Evolutionary conservation across 2,113 vertebrate species (phyloP).

Genomic region (Ivindomyrus marchei): DNA sequence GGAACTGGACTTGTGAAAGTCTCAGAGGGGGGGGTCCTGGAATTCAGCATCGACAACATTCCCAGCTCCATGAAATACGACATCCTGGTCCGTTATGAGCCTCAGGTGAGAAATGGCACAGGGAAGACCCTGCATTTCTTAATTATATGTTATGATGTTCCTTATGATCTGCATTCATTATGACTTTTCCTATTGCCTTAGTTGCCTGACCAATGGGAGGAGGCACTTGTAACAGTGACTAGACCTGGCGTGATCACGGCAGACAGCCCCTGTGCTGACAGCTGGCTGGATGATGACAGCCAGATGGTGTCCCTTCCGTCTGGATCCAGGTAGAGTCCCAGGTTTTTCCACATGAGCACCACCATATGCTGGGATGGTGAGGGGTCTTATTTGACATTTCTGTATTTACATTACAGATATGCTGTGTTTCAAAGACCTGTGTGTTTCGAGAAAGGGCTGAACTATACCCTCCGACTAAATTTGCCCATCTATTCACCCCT

Average conservation of each 20-base stretch:
- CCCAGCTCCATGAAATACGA: conserved; percentile 95
- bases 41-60: conserved; percentile 85
- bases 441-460: conserved; percentile 85
- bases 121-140: background rate
- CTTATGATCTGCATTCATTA: background rate
- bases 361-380: background rate
- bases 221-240: conserved; percentile 76
- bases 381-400: conserved; percentile 18
- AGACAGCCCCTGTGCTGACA: conserved; percentile 87
- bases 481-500: conserved; percentile 74
- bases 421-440: conserved; percentile 76
- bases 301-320: conserved; percentile 82
- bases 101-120: conserved; percentile 67
- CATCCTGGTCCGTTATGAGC: conserved; percentile 87
- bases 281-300: conserved; percentile 85
- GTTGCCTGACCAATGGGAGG: conserved; percentile 94
- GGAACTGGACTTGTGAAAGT: conserved; percentile 85
- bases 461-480: conserved; percentile 85
- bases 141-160: background rate
- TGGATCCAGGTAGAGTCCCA: conserved; percentile 71
- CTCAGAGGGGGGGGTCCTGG: conserved; percentile 82
- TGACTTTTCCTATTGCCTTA: conserved; percentile 38
- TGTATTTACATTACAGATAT: conserved; percentile 56
- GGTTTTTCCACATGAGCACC: background rate
- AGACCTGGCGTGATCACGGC: conserved; percentile 75